Percentiles rank a stretch among this genome's conserved stretches.
Conservation (phyloP, 2,888 invertebrate species). For the Nemoura dubitans region DNA sequence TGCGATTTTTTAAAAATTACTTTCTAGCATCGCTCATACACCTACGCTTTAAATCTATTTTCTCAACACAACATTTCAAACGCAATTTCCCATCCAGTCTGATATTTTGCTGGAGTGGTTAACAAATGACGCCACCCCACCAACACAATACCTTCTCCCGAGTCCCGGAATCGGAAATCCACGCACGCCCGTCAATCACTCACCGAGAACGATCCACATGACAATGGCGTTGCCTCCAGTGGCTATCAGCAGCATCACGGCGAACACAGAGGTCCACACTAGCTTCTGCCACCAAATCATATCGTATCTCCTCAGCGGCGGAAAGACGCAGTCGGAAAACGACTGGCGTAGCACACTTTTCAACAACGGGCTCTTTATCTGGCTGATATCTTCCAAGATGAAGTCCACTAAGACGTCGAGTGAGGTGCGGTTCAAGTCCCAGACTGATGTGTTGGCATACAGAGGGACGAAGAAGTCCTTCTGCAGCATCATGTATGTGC, state of each 20-base stretch:
- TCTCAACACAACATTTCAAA: too few species aligned
- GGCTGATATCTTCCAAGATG: constrained; percentile 3
- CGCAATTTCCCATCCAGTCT: too few species aligned
- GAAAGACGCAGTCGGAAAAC: constrained; percentile 56
- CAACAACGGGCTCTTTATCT: background rate
- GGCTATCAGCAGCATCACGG: constrained; percentile 54
- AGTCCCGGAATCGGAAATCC: too few species aligned
- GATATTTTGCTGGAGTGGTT: too few species aligned
- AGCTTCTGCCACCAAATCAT: constrained; percentile 57
- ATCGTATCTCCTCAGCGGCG: constrained; percentile 68
- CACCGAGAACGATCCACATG: constrained; percentile 66
- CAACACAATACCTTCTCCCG: too few species aligned
- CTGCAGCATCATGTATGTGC: constrained; percentile 44
- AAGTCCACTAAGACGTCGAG: background rate
- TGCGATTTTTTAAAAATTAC: too few species aligned
- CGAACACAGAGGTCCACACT: constrained; percentile 54
- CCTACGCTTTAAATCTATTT: too few species aligned
- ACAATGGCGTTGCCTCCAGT: constrained; percentile 65
- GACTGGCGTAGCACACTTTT: background rate
- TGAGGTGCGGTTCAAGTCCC: background rate
- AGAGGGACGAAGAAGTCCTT: constrained; percentile 1
- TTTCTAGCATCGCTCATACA: too few species aligned
- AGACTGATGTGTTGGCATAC: constrained; percentile 3
- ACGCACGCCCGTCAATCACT: constrained; percentile 48
- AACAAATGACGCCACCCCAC: too few species aligned